These are phyloP conservation scores for Macrobrachium nipponense DNA, from an alignment of 1,140 invertebrate species.

Conservation along the genomic window DNA sequence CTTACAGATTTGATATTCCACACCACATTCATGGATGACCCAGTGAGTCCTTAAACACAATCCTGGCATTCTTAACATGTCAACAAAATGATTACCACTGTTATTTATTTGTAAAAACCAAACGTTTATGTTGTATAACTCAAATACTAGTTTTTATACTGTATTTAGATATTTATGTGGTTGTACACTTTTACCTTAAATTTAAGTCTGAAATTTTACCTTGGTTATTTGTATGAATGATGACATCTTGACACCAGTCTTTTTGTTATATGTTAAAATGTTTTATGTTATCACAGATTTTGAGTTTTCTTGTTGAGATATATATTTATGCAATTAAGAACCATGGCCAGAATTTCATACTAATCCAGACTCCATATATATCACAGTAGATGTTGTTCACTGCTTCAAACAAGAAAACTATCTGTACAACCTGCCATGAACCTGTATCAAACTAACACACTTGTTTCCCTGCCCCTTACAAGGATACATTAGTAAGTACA, in stretches of 20 bases:
- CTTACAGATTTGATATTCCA: slow-evolving; percentile 61
- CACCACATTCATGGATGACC: slow-evolving; percentile 55
- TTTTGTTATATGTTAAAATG: slow-evolving; percentile 2
- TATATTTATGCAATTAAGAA: slow-evolving; percentile 34
- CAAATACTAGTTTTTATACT: too few species aligned
- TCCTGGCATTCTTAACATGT: slow-evolving; percentile 52
- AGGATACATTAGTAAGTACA: slow-evolving; percentile 62
- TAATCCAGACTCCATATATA: slow-evolving; percentile 49
- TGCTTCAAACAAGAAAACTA: slow-evolving; percentile 53
- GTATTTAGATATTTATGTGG: too few species aligned
- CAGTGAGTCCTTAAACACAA: slow-evolving; percentile 48
- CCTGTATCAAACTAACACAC: slow-evolving; percentile 59
- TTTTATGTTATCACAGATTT: not conserved
- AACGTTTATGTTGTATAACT: too few species aligned
- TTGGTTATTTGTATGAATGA: too few species aligned
- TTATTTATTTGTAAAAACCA: too few species aligned
- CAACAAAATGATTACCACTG: too few species aligned
- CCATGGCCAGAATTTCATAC: slow-evolving; percentile 58
- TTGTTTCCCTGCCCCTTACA: slow-evolving; percentile 62
- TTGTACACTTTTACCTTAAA: too few species aligned
- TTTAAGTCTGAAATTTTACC: too few species aligned
- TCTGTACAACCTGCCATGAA: slow-evolving; percentile 57
- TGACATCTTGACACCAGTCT: too few species aligned
- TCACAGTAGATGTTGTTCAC: slow-evolving; percentile 53
- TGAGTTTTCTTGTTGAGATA: not conserved